These are phyloP conservation scores for Drosophila emarginata DNA, from an alignment of 2,888 invertebrate genomes.

Conservation along the genomic window DNA sequence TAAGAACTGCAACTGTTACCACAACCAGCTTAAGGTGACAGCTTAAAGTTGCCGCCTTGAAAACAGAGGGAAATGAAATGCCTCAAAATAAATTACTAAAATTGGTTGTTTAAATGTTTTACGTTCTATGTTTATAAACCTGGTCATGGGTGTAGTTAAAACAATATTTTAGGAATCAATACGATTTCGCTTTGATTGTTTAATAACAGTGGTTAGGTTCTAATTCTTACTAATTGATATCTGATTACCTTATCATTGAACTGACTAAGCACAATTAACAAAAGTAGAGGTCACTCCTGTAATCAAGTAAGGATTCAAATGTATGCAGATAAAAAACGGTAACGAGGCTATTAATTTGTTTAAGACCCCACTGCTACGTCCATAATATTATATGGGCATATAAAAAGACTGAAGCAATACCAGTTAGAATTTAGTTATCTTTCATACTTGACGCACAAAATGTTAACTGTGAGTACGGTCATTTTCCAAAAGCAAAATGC, in stretches of 20 bases:
- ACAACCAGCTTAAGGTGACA: neutral
- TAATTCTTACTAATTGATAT: too few species aligned
- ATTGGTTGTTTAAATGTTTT: slow-evolving; percentile 48
- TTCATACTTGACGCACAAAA: neutral
- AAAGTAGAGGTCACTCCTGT: too few species aligned
- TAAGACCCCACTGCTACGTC: neutral
- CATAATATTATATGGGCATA: neutral
- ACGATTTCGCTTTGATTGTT: too few species aligned
- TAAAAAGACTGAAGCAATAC: neutral
- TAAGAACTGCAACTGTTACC: slow-evolving; percentile 4
- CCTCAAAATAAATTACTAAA: slow-evolving; percentile 53
- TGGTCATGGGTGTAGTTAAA: neutral
- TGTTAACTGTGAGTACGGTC: neutral
- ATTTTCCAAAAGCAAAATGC: neutral
- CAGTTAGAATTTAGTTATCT: neutral
- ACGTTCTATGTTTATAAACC: neutral
- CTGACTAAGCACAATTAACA: too few species aligned
- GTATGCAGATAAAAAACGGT: too few species aligned
- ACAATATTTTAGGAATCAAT: too few species aligned
- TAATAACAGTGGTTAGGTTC: too few species aligned
- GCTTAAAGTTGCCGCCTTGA: slow-evolving; percentile 16
- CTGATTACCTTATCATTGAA: too few species aligned
- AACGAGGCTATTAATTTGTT: neutral
- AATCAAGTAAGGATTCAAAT: too few species aligned
- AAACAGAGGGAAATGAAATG: slow-evolving; percentile 20